These are phyloP conservation scores for Spilosoma lubricipeda DNA, from an alignment of 2,888 invertebrate species.

Conservation along the genomic window DNA sequence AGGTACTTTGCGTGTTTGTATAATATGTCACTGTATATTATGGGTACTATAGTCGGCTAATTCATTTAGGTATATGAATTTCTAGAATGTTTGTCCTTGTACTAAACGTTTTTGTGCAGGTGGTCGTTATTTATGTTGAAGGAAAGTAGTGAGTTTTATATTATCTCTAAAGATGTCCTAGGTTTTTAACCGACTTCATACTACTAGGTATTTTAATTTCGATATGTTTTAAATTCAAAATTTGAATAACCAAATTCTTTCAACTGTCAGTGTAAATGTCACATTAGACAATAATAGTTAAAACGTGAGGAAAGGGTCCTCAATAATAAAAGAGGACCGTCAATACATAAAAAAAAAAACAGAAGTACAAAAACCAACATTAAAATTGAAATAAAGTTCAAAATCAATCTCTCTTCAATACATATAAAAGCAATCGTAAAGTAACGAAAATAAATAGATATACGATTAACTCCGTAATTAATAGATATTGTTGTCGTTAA, in stretches of 20 bases:
- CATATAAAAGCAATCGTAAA: slow-evolving; percentile 27
- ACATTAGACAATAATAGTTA: neutral
- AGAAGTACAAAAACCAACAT: neutral
- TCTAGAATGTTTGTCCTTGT: slow-evolving; percentile 25
- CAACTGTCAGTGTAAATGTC: neutral
- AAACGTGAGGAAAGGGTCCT: neutral
- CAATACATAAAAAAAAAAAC: neutral
- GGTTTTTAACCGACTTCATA: too few species aligned
- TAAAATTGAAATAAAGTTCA: slow-evolving; percentile 1
- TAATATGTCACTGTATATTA: slow-evolving; percentile 38
- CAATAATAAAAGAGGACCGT: neutral
- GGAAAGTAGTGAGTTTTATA: neutral
- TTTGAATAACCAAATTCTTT: neutral
- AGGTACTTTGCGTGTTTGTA: slow-evolving; percentile 52
- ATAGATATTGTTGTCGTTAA: slow-evolving; percentile 30
- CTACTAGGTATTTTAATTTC: neutral
- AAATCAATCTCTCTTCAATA: slow-evolving; percentile 21
- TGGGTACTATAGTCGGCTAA: slow-evolving; percentile 22
- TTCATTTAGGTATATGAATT: slow-evolving; percentile 44
- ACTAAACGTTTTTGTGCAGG: slow-evolving; percentile 14
- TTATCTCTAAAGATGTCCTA: neutral
- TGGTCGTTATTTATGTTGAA: slow-evolving; percentile 1
- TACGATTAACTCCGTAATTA: slow-evolving; percentile 39
- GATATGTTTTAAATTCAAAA: neutral
- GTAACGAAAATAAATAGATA: slow-evolving; percentile 33